Base-by-base conservation (phyloP, 2,797 vertebrate species). In the Enteromius treurensis region DNA sequence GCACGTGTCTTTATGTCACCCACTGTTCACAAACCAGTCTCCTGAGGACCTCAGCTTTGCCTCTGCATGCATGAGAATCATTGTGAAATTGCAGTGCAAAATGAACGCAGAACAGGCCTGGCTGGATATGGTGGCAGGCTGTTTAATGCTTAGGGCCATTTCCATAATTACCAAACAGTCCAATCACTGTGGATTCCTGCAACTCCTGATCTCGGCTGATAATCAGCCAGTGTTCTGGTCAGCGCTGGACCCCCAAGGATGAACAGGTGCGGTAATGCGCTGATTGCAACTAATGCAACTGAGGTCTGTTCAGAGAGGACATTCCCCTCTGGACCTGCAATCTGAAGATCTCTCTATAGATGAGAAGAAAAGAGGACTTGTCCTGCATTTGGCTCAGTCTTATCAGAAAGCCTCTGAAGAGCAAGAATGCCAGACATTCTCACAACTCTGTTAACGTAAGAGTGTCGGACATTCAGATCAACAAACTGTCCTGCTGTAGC, bases 121-220 rank as follows among this genome's bases (percentile, higher is more conserved):
- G 13, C 47, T 82, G 49, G 73, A 69, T 77, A 58, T 69, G 64
- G 47, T 77, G 81, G 62, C 49, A 17, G 62, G 64, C 37, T 37
- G 74, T 74, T 83, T n/a, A 32, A 45, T 29, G 91, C 89, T 89
- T 88, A 89, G 87, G 91, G 91, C 91, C 89, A 91, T 95, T 94
- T 93, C 91, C 93, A 94, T 93, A 94, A 95, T 93, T 94, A 91
- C 92, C 90, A 89, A 83, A 91, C 91, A 94, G 93, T 94, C 93
- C 94, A 94, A 95, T 93, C 91, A 92, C 90, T 89, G 90, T 93
- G 91, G 91, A 95, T 93, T 94, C 92, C 92, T 91, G 90, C 85
- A 86, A 85, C 88, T 93, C 90, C 91, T 93, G 94, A 95, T 95
- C 92, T 89, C 88, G 91, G 90, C 80, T 90, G 94, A 95, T 95